These are phyloP conservation scores for Meleagris gallopavo DNA, from an alignment of 2,113 vertebrate genomes.

Conservation along the genomic window DNA sequence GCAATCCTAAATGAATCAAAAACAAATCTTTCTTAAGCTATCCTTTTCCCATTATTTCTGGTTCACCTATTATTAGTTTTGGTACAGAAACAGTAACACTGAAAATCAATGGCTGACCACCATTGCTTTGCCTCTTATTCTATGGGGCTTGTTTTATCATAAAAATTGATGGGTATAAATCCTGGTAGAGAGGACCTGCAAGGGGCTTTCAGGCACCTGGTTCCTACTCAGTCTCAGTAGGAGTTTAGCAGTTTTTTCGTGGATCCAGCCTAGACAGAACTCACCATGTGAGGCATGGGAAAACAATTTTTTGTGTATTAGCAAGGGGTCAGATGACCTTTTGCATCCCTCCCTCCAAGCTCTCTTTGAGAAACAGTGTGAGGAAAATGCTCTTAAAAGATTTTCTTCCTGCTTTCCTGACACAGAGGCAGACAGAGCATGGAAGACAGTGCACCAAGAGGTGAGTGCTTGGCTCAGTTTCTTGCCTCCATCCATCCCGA, in stretches of 20 bases:
- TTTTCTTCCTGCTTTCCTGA: neutral
- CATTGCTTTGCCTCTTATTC: neutral
- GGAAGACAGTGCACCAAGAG: neutral
- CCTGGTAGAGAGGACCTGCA: neutral
- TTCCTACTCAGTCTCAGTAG: neutral
- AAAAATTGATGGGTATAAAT: neutral
- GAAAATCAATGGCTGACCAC: neutral
- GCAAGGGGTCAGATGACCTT: neutral
- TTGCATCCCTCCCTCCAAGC: neutral
- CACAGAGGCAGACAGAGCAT: fast-evolving
- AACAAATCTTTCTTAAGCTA: neutral
- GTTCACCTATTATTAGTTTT: neutral
- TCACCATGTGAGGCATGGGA: neutral
- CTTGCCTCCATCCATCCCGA: neutral
- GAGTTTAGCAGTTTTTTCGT: neutral
- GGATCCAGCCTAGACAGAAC: neutral
- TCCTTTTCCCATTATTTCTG: neutral
- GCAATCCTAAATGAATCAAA: neutral
- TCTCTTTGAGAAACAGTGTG: neutral
- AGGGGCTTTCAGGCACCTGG: neutral
- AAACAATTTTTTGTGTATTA: neutral
- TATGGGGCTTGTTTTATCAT: neutral
- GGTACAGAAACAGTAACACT: neutral
- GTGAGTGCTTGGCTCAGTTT: neutral
- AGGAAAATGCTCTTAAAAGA: neutral